Percentiles rank a stretch among this genome's conserved stretches.
phyloP scores from a whole-genome alignment of 2,888 invertebrate species.

The Acrocyrtus sp. region DNA sequence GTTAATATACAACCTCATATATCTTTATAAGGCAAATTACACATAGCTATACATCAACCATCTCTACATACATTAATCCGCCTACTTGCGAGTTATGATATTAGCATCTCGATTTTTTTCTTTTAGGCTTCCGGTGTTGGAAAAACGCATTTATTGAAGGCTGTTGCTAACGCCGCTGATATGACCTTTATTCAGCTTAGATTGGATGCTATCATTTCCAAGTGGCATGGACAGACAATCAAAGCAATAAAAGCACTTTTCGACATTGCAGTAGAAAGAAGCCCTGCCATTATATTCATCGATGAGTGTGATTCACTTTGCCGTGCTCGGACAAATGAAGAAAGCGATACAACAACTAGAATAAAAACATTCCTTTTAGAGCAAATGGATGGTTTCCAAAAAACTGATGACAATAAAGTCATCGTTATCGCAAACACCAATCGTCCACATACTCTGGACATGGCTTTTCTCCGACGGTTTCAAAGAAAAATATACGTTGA shows the following conservation, averaged over 20 bases:
- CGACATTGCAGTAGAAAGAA: background rate
- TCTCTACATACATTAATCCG: no score
- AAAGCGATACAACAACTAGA: background rate
- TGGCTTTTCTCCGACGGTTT: background rate
- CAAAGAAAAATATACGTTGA: background rate
- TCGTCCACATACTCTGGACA: background rate
- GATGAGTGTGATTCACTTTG: background rate
- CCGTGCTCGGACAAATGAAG: background rate
- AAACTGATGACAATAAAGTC: background rate
- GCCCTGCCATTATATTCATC: background rate
- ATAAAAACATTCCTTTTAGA: background rate
- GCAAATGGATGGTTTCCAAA: background rate
- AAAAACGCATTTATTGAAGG: background rate
- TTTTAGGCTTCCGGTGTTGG: background rate
- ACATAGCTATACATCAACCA: no score
- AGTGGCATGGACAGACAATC: background rate
- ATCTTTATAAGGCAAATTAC: no score
- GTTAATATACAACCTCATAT: no score
- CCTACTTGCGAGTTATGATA: background rate
- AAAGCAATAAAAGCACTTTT: background rate
- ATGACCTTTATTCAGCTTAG: background rate
- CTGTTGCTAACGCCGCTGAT: background rate
- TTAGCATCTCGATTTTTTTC: background rate
- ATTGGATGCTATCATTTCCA: background rate
- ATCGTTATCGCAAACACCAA: background rate